Evolutionary conservation across 1,140 invertebrate genomes (phyloP), one percentile per base, ranked within the genome.

Genomic region (Drosophila repleta): DNA sequence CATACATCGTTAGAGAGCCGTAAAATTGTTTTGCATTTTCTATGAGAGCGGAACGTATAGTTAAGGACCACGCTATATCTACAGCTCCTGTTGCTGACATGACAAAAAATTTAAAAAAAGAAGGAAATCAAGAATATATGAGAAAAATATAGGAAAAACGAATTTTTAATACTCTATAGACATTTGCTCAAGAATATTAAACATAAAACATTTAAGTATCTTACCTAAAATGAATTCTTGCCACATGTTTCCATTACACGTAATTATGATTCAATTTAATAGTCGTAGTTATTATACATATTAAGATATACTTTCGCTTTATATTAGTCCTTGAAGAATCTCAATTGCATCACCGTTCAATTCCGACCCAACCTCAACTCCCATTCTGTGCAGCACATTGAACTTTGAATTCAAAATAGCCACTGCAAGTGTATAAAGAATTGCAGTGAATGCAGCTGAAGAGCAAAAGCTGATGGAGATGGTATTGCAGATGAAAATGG

Each of bases 1-100:
- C 48, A 51, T 57, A 64, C 46, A 58, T 87, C 74, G 77, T 81
- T 85, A 85, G 82, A 67, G 69, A 66, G 81, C 64, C 77, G 67
- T 60, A 69, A 85, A 85, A 80, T 84, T 70, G 76, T 69, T 85
- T 69, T 61, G 72, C 80, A 80, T 83, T 87, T 77, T 24, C 48
- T 37, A 73, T 73, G 70, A 65, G 13, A 56, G 49, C 55, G 26
- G 41, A 35, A 62, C 57, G 64, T 73, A 62, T 68, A 55, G 65
- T 49, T 41, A 48, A 52, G 65, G 37, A 71, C 48, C 52, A 63
- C 35, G 35, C 67, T 49, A 39, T 48, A 41, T 29, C 58, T 26
- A 29, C 39, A 29, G 26, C 53, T 52, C 37, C 64, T 73, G 60
- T 52, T 64, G 80, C 77, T 79, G 80, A 84, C 72, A 63, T 17